These are phyloP conservation scores for Chydorus sphaericus DNA, from an alignment of 2,888 invertebrate species.

Conservation along the genomic window DNA sequence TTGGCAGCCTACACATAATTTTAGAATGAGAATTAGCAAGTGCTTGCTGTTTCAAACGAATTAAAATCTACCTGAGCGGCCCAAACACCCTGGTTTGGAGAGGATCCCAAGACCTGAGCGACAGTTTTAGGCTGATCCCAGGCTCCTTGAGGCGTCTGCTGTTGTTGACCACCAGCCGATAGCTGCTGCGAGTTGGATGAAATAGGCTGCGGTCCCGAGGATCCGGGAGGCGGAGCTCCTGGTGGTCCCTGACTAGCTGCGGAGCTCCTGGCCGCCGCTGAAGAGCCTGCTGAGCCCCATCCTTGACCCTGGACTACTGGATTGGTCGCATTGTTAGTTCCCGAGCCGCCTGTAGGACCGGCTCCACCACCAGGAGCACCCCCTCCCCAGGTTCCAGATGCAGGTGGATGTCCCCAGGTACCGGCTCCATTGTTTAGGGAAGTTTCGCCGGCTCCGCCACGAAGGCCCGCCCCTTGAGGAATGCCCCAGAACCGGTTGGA, in stretches of 20 bases:
- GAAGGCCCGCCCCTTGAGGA: constrained; percentile 45
- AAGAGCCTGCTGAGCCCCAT: constrained; percentile 27
- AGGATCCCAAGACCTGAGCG: background rate
- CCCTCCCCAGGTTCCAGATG: constrained; percentile 16
- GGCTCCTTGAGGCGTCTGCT: constrained; percentile 18
- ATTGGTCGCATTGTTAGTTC: constrained; percentile 17
- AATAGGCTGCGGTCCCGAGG: constrained; percentile 15
- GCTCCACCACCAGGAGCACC: constrained; percentile 17
- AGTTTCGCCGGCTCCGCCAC: constrained; percentile 63
- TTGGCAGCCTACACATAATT: constrained; percentile 5
- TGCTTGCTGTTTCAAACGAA: background rate
- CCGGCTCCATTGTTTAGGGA: constrained; percentile 55
- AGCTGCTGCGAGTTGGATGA: background rate
- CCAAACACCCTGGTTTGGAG: constrained; percentile 5
- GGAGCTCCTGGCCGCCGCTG: constrained; percentile 22
- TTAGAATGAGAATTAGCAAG: background rate
- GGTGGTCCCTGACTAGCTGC: constrained; percentile 19
- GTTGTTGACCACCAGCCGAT: constrained; percentile 17
- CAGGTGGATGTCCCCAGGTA: constrained; percentile 61
- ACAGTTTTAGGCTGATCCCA: constrained; percentile 3
- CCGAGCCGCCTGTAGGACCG: constrained; percentile 17
- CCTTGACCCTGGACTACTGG: constrained; percentile 26
- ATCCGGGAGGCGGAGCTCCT: constrained; percentile 16
- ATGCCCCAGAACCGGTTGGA: constrained; percentile 40
- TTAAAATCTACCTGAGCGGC: background rate